Percentiles rank a stretch among this genome's conserved stretches.
These are phyloP conservation scores for Unio delphinus DNA, from an alignment of 2,888 invertebrate species.

Conservation along the genomic window DNA sequence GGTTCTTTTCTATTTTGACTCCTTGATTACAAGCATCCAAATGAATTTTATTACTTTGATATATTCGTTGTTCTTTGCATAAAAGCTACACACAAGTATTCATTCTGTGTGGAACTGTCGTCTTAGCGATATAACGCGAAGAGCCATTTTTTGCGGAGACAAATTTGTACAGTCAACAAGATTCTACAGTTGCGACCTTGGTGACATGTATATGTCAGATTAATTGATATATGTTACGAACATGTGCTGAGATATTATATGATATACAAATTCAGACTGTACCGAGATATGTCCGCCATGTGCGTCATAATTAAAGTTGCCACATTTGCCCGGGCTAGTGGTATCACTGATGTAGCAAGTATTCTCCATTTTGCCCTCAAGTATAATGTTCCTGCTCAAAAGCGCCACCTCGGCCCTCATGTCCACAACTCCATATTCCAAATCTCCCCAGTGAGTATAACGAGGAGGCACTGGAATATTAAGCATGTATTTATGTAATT, in stretches of 20 bases:
- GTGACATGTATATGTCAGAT: too few relatives aligned
- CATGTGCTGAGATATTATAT: too few relatives aligned
- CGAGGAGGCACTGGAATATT: conserved; percentile 13
- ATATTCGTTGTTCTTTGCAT: too few relatives aligned
- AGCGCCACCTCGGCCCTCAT: conserved; percentile 43
- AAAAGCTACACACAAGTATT: too few relatives aligned
- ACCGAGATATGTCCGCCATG: conserved; percentile 58
- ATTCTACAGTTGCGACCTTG: too few relatives aligned
- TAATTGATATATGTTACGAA: too few relatives aligned
- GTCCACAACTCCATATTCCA: conserved; percentile 21
- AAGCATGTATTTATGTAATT: not conserved
- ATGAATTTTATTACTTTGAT: too few relatives aligned
- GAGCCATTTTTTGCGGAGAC: too few relatives aligned
- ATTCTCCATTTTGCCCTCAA: conserved; percentile 34
- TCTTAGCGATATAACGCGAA: not conserved
- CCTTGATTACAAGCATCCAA: too few relatives aligned
- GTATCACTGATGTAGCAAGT: conserved; percentile 29
- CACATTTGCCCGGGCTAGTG: conserved; percentile 36
- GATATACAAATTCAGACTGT: not conserved
- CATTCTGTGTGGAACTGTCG: too few relatives aligned
- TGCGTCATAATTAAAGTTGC: conserved; percentile 34
- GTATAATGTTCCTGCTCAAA: conserved; percentile 33
- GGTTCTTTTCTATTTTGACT: too few relatives aligned
- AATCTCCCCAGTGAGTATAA: conserved; percentile 28
- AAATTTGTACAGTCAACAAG: too few relatives aligned